A percentile compares a stretch with the other conserved stretches of the same genome.
phyloP scores from a whole-genome alignment of 2,113 vertebrate species.

The Sapayoa aenigma region DNA sequence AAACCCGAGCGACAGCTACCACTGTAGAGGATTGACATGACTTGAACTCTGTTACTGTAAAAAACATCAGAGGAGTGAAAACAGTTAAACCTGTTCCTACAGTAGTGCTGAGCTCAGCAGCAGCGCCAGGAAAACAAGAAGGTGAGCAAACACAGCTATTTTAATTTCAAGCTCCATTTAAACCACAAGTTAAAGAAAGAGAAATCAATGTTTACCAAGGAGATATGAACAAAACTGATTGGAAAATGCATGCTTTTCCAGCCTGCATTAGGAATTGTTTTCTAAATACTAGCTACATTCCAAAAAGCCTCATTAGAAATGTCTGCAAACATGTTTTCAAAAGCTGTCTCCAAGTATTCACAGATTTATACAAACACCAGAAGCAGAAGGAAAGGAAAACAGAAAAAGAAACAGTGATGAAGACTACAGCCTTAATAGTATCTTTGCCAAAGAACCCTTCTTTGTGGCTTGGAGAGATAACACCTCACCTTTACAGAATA shows the following conservation, averaged over 20 bases:
- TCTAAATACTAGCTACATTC: neutral
- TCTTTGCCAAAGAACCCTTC: neutral
- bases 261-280: neutral
- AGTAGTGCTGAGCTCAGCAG: neutral
- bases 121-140: neutral
- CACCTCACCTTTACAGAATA: neutral
- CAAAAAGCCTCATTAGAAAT: slow-evolving; percentile 8
- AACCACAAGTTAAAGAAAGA: neutral
- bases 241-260: neutral
- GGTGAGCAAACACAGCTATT: slow-evolving; percentile 13
- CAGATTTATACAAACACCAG: neutral
- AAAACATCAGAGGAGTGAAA: neutral
- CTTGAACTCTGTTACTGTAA: neutral
- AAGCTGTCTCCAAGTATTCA: neutral
- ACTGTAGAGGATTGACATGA: neutral
- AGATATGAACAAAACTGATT: neutral
- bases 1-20: neutral
- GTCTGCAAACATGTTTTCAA: neutral
- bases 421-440: neutral
- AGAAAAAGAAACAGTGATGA: neutral
- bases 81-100: neutral
- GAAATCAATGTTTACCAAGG: neutral
- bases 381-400: neutral
- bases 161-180: slow-evolving; percentile 57
- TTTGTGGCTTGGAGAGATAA: neutral